Evolutionary conservation across 2,113 vertebrate species (phyloP).

Genomic region (Clinocottus analis): DNA sequence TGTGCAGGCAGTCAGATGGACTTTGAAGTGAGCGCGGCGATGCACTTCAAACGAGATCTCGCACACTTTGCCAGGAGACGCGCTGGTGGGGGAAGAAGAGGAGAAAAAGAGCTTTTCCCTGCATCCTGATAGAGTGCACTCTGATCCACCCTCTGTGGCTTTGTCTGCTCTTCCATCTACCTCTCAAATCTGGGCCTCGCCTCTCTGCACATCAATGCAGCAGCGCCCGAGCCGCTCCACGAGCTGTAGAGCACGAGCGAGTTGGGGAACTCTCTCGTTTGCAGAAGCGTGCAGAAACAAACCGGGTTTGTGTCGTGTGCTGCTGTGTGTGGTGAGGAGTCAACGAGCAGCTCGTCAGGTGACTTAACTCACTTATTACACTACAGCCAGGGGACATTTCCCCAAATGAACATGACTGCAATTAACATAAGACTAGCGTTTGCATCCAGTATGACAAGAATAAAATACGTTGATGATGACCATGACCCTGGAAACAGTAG

Average conservation of each 20-base stretch:
- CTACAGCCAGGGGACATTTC: background rate
- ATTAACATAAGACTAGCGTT: background rate
- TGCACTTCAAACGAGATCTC: constrained; percentile 67
- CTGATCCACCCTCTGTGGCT: constrained; percentile 43
- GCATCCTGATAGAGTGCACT: constrained; percentile 45
- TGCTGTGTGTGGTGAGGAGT: background rate
- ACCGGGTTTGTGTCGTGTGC: background rate
- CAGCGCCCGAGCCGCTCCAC: constrained; percentile 26
- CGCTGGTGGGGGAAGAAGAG: too few species aligned
- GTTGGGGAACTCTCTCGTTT: constrained; percentile 10
- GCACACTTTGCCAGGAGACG: constrained; percentile 35
- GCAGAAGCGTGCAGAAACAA: constrained; percentile 11
- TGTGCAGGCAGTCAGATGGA: constrained; percentile 13
- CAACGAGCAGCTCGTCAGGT: too few species aligned
- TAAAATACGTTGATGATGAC: background rate
- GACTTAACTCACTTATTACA: too few species aligned
- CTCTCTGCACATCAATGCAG: constrained; percentile 46
- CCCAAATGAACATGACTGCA: background rate
- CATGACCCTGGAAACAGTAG: background rate
- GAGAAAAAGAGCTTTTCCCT: constrained; percentile 26
- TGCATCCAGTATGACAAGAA: background rate
- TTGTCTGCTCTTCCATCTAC: constrained; percentile 37
- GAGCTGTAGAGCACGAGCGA: background rate
- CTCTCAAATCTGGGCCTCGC: constrained; percentile 23
- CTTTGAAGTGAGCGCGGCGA: constrained; percentile 61